A percentile compares a stretch with the other conserved stretches of the same genome.
phyloP scores from a whole-genome alignment of 2,888 invertebrate genomes.

The Tachina grossa region DNA sequence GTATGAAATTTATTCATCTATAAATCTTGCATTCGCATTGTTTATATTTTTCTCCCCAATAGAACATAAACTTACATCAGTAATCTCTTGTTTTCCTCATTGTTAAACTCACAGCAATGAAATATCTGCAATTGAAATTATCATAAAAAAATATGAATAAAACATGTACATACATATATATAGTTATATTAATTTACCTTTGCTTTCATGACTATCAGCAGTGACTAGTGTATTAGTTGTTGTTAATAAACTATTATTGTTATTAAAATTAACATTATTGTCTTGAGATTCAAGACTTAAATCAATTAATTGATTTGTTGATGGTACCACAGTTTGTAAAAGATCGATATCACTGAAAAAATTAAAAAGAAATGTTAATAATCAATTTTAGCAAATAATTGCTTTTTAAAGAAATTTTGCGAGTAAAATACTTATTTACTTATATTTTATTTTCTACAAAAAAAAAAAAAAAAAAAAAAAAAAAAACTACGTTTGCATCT shows the following conservation, averaged over 20 bases:
- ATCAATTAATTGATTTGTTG: slow-evolving; percentile 82
- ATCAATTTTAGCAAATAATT: neutral
- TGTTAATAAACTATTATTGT: slow-evolving; percentile 82
- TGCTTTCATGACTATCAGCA: slow-evolving; percentile 83
- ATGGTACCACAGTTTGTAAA: slow-evolving; percentile 80
- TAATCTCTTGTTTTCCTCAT: slow-evolving; percentile 67
- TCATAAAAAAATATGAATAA: neutral
- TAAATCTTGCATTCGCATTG: slow-evolving; percentile 44
- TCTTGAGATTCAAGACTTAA: slow-evolving; percentile 82
- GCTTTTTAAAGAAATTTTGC: neutral
- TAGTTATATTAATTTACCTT: slow-evolving; percentile 75
- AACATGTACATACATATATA: neutral
- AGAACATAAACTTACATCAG: slow-evolving; percentile 69
- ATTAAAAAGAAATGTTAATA: slow-evolving; percentile 10
- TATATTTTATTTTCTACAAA: no score
- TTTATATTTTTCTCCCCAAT: slow-evolving; percentile 50
- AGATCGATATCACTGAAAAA: slow-evolving; percentile 80
- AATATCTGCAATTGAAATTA: slow-evolving; percentile 75
- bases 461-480: no score
- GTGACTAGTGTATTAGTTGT: slow-evolving; percentile 82
- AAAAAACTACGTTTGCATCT: no score
- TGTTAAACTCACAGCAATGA: slow-evolving; percentile 82
- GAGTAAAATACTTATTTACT: neutral
- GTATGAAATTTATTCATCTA: slow-evolving; percentile 44
- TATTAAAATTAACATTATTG: slow-evolving; percentile 79